Conservation (phyloP, 2,113 vertebrate genomes). For the Ciconia stormi region DNA sequence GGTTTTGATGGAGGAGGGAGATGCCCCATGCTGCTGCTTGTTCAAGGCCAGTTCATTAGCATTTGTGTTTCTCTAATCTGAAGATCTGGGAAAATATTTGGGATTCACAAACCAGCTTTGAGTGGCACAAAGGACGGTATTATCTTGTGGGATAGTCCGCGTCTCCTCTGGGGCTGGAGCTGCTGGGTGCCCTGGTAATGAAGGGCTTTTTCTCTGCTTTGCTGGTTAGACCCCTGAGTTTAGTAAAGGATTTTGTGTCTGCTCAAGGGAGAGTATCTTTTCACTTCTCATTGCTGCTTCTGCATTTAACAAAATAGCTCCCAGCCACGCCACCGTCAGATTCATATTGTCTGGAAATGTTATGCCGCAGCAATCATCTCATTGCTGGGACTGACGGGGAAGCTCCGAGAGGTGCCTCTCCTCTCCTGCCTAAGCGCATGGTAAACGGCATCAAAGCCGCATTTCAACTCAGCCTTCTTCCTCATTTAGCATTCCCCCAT, state of each 20-base stretch:
- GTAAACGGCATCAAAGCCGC: not conserved
- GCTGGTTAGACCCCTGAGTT: not conserved
- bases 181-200: not conserved
- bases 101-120: not conserved
- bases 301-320: not conserved
- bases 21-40: not conserved
- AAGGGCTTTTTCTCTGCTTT: not conserved
- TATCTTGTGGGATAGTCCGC: fast-evolving
- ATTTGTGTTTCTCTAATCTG: not conserved
- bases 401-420: not conserved
- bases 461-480: fast-evolving
- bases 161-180: not conserved
- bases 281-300: not conserved
- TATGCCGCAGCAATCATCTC: not conserved
- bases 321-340: not conserved
- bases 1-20: not conserved
- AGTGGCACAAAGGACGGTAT: not conserved
- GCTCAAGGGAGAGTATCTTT: not conserved
- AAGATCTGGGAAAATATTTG: not conserved
- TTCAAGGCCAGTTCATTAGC: not conserved
- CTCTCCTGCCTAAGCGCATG: not conserved
- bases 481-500: not conserved
- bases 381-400: not conserved
- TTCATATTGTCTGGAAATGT: not conserved
- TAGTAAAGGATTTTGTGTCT: not conserved